Evolutionary conservation across 2,888 invertebrate genomes (phyloP), one percentile per base, ranked within the genome.

Genomic region (Pycnomerus fuliginosus): DNA sequence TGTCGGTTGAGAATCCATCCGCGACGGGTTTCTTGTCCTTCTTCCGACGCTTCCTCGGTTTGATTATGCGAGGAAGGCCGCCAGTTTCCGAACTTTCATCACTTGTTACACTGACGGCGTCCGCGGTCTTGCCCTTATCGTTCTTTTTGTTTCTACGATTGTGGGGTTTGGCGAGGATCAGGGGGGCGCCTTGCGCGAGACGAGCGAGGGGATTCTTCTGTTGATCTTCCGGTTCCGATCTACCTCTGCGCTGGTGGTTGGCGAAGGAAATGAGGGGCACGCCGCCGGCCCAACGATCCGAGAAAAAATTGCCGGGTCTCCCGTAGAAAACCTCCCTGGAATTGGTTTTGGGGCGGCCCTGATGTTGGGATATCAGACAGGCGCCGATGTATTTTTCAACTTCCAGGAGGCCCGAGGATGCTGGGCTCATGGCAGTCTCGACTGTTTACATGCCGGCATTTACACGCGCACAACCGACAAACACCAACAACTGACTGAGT

Each of bases 21-120:
- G 53, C 53, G n/a, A n/a, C n/a, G n/a, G 88, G 86, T 72, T 90
- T 88, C 56, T 90, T 78, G 68, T 91, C 91, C 73, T 91, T 92
- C 82, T 91, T 92, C 67, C 91, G 83, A 35, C 92, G 80, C 69
- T 92, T 92, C 33, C 92, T 76, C 3, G 91, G 91, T 70, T 92
- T 92, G 62, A 92, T 91, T 52, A 92, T 90, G 58, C 92, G 79
- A 52, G 91, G 91, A 64, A 91, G 74, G 53, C 75, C 76, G 50
- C 73, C 74, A 3, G 76, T 74, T 44, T 82, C 82, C 57, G 84
- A 84, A 73, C 86, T 85, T 74, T 87, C 87, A 70, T 87, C 87
- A 72, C 86, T 87, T 46, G 84, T 81, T 58, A 85, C 83, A 73
- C 85, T 85, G 62, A 84, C 75, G 58, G 83, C 78, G 71, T 86